Evolutionary conservation across 23 tunicate species (phyloP), one percentile per base, ranked within the genome.

Genomic region (Oikopleura dioica): DNA sequence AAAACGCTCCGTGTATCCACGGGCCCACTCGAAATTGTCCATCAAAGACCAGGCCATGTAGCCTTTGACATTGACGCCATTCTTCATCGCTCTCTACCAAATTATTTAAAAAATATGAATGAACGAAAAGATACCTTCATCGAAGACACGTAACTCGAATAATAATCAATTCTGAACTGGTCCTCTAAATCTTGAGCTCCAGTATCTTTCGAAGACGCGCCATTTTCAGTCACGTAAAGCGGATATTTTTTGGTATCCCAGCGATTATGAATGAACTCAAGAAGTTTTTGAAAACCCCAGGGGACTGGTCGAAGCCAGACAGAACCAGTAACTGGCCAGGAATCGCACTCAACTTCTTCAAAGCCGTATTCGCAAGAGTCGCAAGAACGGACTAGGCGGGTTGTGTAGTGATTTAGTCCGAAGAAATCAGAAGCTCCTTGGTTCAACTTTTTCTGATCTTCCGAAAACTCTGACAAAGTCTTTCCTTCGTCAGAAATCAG

Each of bases 1-100:
- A 69, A 88, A 88, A n/a, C n/a, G n/a, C n/a, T n/a, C n/a, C n/a
- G n/a, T n/a, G n/a, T n/a, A n/a, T n/a, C n/a, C n/a, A n/a, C n/a
- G n/a, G n/a, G 86, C 86, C 97, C 97, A 91, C 76, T 91, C 97
- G 78, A 91, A 91, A 78, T 91, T 91, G 69, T 91, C 97, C 97
- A 91, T 91, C 16, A 91, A 59, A 29, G 97, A 91, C 97, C 97
- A 91, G 16, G 97, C 97, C 1, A 92, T 91, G 87, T 85, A 91
- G 5, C 92, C 97, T 59, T 78, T 82, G 31, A 91, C 97, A 50
- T 91, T 82, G 0, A 91, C 97, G 1, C 80, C 81, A 38, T 88
- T 87, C 1, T n/a, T n/a, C n/a, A n/a, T n/a, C n/a, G n/a, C n/a
- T n/a, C n/a, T n/a, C n/a, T n/a, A n/a, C n/a, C n/a, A n/a, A n/a